Percentiles rank a stretch among this genome's conserved stretches.
phyloP scores from a whole-genome alignment of 2,888 invertebrate species.

The Cremastinae sp. region DNA sequence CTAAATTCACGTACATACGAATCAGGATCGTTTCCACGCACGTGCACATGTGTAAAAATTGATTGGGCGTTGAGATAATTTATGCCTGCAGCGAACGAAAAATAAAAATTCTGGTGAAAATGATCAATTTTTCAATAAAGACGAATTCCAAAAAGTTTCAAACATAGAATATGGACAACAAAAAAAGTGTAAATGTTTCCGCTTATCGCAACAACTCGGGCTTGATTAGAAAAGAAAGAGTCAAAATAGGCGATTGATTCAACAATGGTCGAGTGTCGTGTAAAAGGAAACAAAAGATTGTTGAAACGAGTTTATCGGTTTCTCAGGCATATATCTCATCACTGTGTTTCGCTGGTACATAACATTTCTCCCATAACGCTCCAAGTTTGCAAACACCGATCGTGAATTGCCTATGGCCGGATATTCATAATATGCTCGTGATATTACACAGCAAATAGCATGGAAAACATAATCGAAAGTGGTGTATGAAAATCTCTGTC shows the following conservation, averaged over 20 bases:
- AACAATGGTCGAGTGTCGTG: too few relatives aligned
- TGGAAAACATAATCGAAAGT: not conserved
- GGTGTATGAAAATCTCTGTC: conserved; percentile 24
- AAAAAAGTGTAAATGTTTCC: too few relatives aligned
- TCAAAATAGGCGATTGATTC: too few relatives aligned
- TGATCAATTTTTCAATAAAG: not conserved
- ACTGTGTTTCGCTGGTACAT: not conserved
- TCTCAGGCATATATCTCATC: conserved; percentile 6
- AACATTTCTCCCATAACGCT: conserved; percentile 6
- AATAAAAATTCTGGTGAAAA: too few relatives aligned
- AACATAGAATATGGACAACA: too few relatives aligned
- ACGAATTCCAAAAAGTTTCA: too few relatives aligned
- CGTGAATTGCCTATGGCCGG: conserved; percentile 33
- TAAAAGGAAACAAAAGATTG: not conserved
- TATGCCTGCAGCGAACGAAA: conserved; percentile 20
- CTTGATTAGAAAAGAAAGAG: too few relatives aligned
- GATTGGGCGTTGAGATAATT: conserved; percentile 34
- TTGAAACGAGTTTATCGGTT: not conserved
- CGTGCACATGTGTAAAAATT: conserved; percentile 5
- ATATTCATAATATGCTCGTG: conserved; percentile 35
- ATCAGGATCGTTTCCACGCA: conserved; percentile 65
- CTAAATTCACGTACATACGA: conserved; percentile 75
- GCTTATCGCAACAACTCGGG: too few relatives aligned
- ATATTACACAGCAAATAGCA: conserved; percentile 19
- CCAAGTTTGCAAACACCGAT: conserved; percentile 19